A percentile compares a stretch with the other conserved stretches of the same genome.
phyloP scores from a whole-genome alignment of 1,140 invertebrate species.

The Hestina assimilis region DNA sequence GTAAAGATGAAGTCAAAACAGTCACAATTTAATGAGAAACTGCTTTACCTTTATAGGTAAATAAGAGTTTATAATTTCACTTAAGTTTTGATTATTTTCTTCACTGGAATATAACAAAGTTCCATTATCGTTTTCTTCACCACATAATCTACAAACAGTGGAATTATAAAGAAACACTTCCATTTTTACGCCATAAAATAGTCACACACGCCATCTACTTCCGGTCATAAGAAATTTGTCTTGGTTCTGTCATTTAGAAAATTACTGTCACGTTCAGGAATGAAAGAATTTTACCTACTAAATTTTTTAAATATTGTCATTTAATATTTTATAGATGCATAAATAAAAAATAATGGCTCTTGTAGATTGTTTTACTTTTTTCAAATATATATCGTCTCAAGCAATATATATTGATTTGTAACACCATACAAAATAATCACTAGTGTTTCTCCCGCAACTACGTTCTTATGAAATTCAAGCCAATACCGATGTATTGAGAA shows the following conservation, averaged over 20 bases:
- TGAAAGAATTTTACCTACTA: no score
- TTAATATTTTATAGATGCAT: no score
- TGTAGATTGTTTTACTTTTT: no score
- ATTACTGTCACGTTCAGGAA: no score
- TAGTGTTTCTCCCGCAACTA: no score
- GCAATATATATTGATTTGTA: no score
- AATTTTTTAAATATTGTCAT: no score
- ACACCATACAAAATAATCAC: no score
- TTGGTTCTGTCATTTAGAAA: background rate
- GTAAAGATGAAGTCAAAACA: conserved; percentile 81
- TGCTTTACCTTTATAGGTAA: conserved; percentile 83
- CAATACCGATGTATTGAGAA: no score
- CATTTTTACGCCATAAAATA: conserved; percentile 43
- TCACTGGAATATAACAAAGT: conserved; percentile 80
- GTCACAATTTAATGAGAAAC: conserved; percentile 66
- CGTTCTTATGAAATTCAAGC: no score
- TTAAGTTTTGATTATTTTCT: conserved; percentile 80
- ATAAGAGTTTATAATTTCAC: conserved; percentile 83
- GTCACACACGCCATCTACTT: conserved; percentile 57
- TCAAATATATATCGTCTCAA: no score
- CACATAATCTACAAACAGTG: conserved; percentile 85
- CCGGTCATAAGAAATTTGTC: conserved; percentile 21
- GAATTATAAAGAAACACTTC: conserved; percentile 81
- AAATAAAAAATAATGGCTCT: no score
- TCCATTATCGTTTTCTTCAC: conserved; percentile 83